These are phyloP conservation scores for Typhlichthys subterraneus DNA, from an alignment of 2,797 vertebrate genomes.

Conservation along the genomic window DNA sequence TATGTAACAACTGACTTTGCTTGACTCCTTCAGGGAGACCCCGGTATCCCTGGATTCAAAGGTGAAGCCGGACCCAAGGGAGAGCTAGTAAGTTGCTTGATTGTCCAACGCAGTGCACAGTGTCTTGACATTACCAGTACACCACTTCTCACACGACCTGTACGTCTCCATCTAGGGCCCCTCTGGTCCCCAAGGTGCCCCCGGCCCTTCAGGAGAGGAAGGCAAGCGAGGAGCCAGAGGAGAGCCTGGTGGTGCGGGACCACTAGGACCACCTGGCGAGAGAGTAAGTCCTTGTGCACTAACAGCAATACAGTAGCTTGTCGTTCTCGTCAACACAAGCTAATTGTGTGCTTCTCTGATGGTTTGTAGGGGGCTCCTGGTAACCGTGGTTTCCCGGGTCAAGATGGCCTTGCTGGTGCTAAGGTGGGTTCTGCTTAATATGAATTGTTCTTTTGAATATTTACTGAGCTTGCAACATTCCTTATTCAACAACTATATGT, in stretches of 20 bases:
- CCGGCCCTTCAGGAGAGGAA: slow-evolving; percentile 91
- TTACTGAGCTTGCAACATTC: not conserved
- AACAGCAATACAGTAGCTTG: not conserved
- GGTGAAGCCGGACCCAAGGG: slow-evolving; percentile 95
- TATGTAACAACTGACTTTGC: slow-evolving; percentile 8
- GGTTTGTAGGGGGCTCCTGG: slow-evolving; percentile 88
- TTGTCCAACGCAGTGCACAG: not conserved
- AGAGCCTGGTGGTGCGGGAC: slow-evolving; percentile 91
- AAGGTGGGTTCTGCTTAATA: slow-evolving; percentile 80
- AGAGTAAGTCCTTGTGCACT: slow-evolving; percentile 79
- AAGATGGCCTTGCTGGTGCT: slow-evolving; percentile 93
- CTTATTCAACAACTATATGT: not conserved
- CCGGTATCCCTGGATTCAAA: slow-evolving; percentile 92
- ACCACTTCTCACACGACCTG: not conserved
- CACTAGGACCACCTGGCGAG: slow-evolving; percentile 91
- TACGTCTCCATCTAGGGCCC: slow-evolving; percentile 79
- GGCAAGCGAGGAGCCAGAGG: slow-evolving; percentile 95
- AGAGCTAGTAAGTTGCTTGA: slow-evolving; percentile 84
- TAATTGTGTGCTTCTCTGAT: slow-evolving; percentile 28
- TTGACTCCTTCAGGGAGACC: slow-evolving; percentile 83
- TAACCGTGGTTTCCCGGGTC: slow-evolving; percentile 97
- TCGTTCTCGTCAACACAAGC: slow-evolving; percentile 2
- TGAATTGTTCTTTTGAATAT: not conserved
- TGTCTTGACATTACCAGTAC: not conserved
- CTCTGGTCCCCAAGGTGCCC: slow-evolving; percentile 86